Evolutionary conservation across 1,140 invertebrate species (phyloP), one percentile per base, ranked within the genome.

Genomic region (Nasonia longicornis): DNA sequence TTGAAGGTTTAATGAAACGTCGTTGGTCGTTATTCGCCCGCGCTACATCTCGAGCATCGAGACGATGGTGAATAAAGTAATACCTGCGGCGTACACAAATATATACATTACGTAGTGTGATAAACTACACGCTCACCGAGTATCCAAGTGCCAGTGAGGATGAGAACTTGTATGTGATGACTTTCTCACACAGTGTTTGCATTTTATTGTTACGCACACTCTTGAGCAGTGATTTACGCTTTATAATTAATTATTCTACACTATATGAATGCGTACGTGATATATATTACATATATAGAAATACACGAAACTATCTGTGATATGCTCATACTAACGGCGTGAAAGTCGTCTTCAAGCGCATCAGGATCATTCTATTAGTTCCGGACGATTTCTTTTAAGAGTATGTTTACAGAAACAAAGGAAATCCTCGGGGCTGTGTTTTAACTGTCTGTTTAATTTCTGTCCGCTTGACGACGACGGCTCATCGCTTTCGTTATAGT

Each of bases 151-250:
- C 64, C 29, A 45, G 79, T 64, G 75, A 74, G 64, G 58, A 70
- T 58, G 64, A 58, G 26, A 75, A 75, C 72, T 69, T 80, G 79
- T 80, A 75, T 58, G 16, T 58, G 52, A 58, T 74, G 14, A 74
- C 26, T 80, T 80, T 69, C 58, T 74, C 63, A 71, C 45, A 48
- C 58, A 69, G 64, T 80, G 72, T 75, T 75, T 80, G 52, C 45
- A 76, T 75, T 80, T 75, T 75, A 75, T 80, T 80, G 79, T 80
- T 80, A 80, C 45, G 38, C 72, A 75, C 72, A 75, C 72, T 80
- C 42, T 75, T 75, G 10, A 79, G 14, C 29, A 48, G 78, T 73
- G 70, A 80, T 66, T 69, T 67, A 42, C 8, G 58, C 74, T 80
- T 75, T 75, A 75, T 80, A 58, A 52, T 22, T 67, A 22, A 74